Conservation (phyloP, 2,113 vertebrate genomes). For the Brachirus orientalis region DNA sequence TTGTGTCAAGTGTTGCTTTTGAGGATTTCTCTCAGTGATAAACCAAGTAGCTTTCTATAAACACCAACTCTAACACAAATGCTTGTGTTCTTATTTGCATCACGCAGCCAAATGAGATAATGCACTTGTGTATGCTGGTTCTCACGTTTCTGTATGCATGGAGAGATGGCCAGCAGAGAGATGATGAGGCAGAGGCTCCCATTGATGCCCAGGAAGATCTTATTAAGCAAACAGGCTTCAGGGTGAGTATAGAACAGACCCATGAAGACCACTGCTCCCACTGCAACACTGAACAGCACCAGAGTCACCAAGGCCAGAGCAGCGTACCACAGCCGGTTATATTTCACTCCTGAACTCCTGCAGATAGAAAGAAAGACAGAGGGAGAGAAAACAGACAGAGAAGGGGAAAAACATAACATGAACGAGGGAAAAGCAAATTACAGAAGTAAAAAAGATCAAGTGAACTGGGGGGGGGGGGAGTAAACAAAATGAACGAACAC, state of each 20-base stretch:
- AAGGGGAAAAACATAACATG: slow-evolving; percentile 24
- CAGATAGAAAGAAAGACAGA: slow-evolving; percentile 10
- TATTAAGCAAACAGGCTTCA: slow-evolving; percentile 90
- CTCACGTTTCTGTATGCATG: slow-evolving; percentile 94
- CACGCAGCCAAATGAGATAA: slow-evolving; percentile 16
- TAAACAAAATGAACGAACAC: slow-evolving; percentile 17
- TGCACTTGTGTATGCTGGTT: not conserved
- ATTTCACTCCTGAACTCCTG: slow-evolving; percentile 90
- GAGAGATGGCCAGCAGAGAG: slow-evolving; percentile 90
- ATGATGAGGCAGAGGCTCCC: slow-evolving; percentile 90
- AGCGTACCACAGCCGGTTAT: slow-evolving; percentile 92
- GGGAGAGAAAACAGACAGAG: slow-evolving; percentile 1
- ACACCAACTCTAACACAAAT: not conserved
- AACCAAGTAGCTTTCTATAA: not conserved
- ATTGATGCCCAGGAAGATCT: slow-evolving; percentile 91
- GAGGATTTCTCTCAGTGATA: not conserved
- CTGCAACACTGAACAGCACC: slow-evolving; percentile 87
- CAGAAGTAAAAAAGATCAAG: slow-evolving; percentile 20
- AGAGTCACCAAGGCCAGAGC: slow-evolving; percentile 90
- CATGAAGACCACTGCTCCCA: slow-evolving; percentile 89
- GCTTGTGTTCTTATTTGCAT: not conserved
- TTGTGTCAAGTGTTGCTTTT: not conserved
- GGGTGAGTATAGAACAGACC: slow-evolving; percentile 87
- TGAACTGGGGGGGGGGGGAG: not conserved
- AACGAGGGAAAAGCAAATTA: slow-evolving; percentile 34